Percentiles rank a stretch among this genome's conserved stretches.
Evolutionary conservation across 2,797 vertebrate genomes (phyloP).

Genomic region (Monodelphis domestica): DNA sequence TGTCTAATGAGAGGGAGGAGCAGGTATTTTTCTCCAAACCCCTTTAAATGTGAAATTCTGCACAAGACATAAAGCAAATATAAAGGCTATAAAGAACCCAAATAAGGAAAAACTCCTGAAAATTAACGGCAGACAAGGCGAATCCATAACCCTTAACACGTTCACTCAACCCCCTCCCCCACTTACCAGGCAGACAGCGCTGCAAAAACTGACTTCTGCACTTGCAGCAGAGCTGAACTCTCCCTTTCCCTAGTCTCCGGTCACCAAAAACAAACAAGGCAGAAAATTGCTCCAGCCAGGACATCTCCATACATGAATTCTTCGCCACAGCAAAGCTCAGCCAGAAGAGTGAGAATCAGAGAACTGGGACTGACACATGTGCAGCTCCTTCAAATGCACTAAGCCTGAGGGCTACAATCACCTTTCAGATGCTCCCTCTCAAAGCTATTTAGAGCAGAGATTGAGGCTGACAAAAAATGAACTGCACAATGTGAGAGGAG

Average conservation of each 20-base stretch:
- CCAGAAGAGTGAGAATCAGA: not conserved
- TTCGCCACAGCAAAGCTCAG: not conserved
- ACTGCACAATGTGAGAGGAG: not conserved
- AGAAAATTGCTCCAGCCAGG: not conserved
- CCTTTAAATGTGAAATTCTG: no score
- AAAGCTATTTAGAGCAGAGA: not conserved
- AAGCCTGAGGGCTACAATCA: not conserved
- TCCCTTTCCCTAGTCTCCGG: not conserved
- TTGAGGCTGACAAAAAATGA: not conserved
- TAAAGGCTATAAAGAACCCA: not conserved
- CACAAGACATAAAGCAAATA: not conserved
- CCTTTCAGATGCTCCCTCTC: not conserved
- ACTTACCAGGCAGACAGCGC: not conserved
- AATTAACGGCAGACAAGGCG: not conserved
- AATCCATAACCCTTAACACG: not conserved
- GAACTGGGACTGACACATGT: not conserved
- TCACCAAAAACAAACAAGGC: not conserved
- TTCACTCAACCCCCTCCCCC: not conserved
- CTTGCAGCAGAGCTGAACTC: not conserved
- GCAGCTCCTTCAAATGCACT: not conserved
- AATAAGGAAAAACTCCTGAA: not conserved
- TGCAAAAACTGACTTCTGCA: not conserved
- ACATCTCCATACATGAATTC: not conserved
- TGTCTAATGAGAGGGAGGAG: not conserved
- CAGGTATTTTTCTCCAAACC: not conserved